A percentile compares a stretch with the other conserved stretches of the same genome.
Evolutionary conservation across 2,888 invertebrate genomes (phyloP).

Genomic region (Parascotia fuliginaria): DNA sequence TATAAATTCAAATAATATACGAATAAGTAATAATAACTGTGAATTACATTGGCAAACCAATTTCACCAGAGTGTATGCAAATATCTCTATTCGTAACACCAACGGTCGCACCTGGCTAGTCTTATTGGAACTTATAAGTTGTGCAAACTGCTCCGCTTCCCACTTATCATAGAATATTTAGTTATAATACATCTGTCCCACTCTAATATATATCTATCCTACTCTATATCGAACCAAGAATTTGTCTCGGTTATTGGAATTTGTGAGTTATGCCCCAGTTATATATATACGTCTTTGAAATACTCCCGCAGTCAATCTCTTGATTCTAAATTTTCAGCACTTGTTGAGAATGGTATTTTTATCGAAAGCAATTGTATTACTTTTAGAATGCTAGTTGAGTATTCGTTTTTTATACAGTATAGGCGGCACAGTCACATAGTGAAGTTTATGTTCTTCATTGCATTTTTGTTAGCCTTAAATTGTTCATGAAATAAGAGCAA

Average conservation of each 20-base stretch:
- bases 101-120: slow-evolving; percentile 78
- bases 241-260: slow-evolving; percentile 62
- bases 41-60: slow-evolving; percentile 43
- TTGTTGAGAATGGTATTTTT: slow-evolving; percentile 10
- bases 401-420: no score
- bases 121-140: slow-evolving; percentile 84
- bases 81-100: slow-evolving; percentile 69
- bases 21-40: slow-evolving; percentile 32
- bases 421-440: no score
- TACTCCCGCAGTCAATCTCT: slow-evolving; percentile 26
- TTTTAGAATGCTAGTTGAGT: background rate
- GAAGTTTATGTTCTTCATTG: no score
- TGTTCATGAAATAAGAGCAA: no score
- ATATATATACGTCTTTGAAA: slow-evolving; percentile 39
- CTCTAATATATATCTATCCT: slow-evolving; percentile 50
- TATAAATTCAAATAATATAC: background rate
- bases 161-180: slow-evolving; percentile 55
- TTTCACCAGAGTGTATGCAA: slow-evolving; percentile 64
- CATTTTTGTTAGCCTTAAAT: no score
- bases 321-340: slow-evolving; percentile 19
- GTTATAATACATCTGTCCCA: slow-evolving; percentile 56
- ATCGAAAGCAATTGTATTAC: background rate
- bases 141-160: slow-evolving; percentile 69
- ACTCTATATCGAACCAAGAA: slow-evolving; percentile 38
- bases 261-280: slow-evolving; percentile 43